These are phyloP conservation scores for Planococcus citri DNA, from an alignment of 1,140 invertebrate genomes.

Conservation along the genomic window DNA sequence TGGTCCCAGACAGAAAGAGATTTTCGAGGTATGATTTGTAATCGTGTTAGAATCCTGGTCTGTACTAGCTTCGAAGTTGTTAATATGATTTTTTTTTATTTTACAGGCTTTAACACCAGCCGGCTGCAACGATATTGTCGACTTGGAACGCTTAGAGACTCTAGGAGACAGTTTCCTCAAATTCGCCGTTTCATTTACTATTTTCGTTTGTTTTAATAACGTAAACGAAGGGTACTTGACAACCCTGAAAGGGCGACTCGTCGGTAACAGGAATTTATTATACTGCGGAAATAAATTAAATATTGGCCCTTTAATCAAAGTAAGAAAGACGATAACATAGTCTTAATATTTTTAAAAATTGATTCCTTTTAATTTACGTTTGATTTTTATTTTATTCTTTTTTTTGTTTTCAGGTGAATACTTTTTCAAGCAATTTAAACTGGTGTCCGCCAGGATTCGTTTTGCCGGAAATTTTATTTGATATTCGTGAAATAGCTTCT, in stretches of 20 bases:
- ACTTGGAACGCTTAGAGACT: slow-evolving; percentile 71
- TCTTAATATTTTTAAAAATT: not conserved
- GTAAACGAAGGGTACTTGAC: slow-evolving; percentile 67
- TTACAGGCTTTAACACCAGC: slow-evolving; percentile 57
- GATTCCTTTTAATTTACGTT: not conserved
- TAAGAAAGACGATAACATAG: no score
- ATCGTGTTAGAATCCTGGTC: no score
- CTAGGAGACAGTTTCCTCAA: slow-evolving; percentile 85
- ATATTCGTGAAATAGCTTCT: not conserved
- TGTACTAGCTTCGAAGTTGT: no score
- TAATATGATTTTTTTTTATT: not conserved
- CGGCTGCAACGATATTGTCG: slow-evolving; percentile 58
- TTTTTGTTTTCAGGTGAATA: slow-evolving; percentile 30
- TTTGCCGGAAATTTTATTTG: slow-evolving; percentile 29
- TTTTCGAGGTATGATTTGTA: not conserved
- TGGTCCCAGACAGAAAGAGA: not conserved
- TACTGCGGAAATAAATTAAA: slow-evolving; percentile 44
- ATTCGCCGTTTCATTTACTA: slow-evolving; percentile 54
- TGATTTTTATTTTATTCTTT: not conserved
- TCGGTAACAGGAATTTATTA: slow-evolving; percentile 70
- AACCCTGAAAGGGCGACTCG: slow-evolving; percentile 54
- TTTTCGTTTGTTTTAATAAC: slow-evolving; percentile 53
- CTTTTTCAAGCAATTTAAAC: slow-evolving; percentile 40
- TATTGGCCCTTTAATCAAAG: slow-evolving; percentile 37
- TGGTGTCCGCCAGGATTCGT: slow-evolving; percentile 44